Evolutionary conservation across 2,888 invertebrate species (phyloP).

Genomic region (Caenorhabditis sulstoni): DNA sequence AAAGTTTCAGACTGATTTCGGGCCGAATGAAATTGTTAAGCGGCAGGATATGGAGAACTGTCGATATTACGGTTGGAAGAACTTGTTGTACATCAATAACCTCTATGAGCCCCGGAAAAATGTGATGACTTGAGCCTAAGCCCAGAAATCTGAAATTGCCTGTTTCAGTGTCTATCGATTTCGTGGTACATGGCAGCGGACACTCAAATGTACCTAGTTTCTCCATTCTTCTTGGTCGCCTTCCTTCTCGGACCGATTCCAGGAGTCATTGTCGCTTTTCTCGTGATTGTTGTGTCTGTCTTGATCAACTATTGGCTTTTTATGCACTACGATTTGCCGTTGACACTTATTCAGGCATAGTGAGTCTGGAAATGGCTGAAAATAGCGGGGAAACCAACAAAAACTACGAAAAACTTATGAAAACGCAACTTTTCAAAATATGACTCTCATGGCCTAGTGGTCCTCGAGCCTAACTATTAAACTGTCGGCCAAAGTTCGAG

Average conservation of each 20-base stretch:
- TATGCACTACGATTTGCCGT: conserved; percentile 31
- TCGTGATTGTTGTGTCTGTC: conserved; percentile 14
- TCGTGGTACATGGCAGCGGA: conserved; percentile 62
- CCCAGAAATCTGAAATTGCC: neutral
- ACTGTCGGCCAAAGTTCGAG: too few relatives aligned
- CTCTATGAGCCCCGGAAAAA: conserved; percentile 53
- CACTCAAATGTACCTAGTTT: conserved; percentile 59
- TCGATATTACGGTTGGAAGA: conserved; percentile 59
- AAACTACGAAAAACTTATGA: neutral
- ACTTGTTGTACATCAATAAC: conserved; percentile 66
- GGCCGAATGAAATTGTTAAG: conserved; percentile 47
- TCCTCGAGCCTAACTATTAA: too few relatives aligned
- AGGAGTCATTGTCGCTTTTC: conserved; percentile 23
- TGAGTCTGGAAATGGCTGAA: conserved; percentile 8
- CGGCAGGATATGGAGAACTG: conserved; percentile 49
- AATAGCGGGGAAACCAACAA: neutral
- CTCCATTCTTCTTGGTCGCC: conserved; percentile 57
- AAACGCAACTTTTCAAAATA: neutral
- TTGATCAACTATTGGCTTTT: conserved; percentile 43
- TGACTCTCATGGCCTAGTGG: too few relatives aligned
- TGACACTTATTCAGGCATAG: conserved; percentile 53
- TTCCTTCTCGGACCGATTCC: conserved; percentile 45
- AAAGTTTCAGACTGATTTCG: conserved; percentile 46
- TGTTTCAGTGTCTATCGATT: conserved; percentile 60
- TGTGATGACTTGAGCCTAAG: conserved; percentile 9